Percentiles rank a stretch among this genome's conserved stretches.
Evolutionary conservation across 2,113 vertebrate species (phyloP).

Genomic region (Crotalus horridus): DNA sequence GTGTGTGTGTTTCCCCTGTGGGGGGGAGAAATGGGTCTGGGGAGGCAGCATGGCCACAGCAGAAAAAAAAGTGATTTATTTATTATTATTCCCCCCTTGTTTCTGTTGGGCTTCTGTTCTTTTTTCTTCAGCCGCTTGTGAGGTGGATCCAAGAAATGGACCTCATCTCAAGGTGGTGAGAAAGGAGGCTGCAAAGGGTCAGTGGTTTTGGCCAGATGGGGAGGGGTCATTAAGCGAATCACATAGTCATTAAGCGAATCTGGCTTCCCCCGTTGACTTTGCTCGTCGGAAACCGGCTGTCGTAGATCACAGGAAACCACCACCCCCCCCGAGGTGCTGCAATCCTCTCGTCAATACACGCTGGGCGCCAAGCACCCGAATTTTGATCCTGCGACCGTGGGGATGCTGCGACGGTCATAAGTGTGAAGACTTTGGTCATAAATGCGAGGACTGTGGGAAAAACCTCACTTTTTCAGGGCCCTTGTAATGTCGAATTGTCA

Average conservation of each 20-base stretch:
- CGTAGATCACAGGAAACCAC: too few species aligned
- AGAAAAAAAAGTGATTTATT: background rate
- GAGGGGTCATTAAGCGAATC: background rate
- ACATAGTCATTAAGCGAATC: background rate
- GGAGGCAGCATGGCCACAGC: background rate
- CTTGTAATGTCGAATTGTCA: background rate
- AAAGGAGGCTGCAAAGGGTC: too few species aligned
- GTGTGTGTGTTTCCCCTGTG: too few species aligned
- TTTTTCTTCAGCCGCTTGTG: too few species aligned
- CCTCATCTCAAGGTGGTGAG: too few species aligned
- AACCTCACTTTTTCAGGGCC: background rate
- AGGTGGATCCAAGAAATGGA: background rate
- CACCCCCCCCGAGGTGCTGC: too few species aligned
- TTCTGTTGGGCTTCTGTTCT: background rate
- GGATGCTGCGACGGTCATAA: background rate
- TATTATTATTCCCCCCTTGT: background rate
- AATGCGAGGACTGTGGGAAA: background rate
- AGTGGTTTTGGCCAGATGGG: too few species aligned
- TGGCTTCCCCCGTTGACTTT: background rate
- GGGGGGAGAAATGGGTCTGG: background rate
- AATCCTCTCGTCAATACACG: too few species aligned
- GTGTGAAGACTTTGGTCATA: background rate
- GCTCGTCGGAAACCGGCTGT: background rate
- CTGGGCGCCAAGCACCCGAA: too few species aligned
- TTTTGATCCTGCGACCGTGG: too few species aligned